These are phyloP conservation scores for Spisula subtruncata DNA, from an alignment of 2,888 invertebrate genomes.

Conservation along the genomic window DNA sequence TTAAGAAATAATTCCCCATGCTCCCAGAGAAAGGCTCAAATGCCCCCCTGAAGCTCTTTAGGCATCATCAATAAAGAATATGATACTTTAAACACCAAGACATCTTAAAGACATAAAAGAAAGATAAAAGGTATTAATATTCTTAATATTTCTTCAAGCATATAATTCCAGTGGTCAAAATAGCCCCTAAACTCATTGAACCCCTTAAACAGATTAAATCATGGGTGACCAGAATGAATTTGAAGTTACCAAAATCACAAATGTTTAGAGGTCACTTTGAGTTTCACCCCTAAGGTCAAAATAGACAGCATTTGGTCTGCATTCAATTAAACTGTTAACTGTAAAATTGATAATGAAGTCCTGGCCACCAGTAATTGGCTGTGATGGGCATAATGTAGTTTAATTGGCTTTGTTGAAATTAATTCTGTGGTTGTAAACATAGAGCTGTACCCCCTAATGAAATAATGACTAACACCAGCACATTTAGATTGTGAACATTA, in stretches of 20 bases:
- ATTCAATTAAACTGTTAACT: conserved; percentile 19
- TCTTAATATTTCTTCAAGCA: conserved; percentile 1
- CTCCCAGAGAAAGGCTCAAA: neutral
- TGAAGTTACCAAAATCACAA: neutral
- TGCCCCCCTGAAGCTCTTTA: conserved; percentile 2
- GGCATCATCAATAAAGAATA: conserved; percentile 2
- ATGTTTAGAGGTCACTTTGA: neutral
- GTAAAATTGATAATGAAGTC: conserved; percentile 3
- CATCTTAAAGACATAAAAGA: neutral
- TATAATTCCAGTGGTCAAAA: neutral
- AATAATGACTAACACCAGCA: neutral
- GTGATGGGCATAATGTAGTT: neutral
- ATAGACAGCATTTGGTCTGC: conserved; percentile 1
- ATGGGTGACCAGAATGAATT: neutral
- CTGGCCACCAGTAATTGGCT: neutral
- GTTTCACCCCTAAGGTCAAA: neutral
- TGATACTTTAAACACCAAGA: conserved; percentile 2
- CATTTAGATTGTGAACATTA: neutral
- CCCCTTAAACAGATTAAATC: neutral
- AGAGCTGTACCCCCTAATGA: neutral
- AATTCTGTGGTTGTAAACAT: neutral
- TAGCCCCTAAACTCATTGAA: neutral
- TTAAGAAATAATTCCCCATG: neutral
- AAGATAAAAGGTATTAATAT: conserved; percentile 3
- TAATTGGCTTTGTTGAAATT: neutral